phyloP scores from a whole-genome alignment of 2,888 invertebrate species.

The Neoascia interrupta region DNA sequence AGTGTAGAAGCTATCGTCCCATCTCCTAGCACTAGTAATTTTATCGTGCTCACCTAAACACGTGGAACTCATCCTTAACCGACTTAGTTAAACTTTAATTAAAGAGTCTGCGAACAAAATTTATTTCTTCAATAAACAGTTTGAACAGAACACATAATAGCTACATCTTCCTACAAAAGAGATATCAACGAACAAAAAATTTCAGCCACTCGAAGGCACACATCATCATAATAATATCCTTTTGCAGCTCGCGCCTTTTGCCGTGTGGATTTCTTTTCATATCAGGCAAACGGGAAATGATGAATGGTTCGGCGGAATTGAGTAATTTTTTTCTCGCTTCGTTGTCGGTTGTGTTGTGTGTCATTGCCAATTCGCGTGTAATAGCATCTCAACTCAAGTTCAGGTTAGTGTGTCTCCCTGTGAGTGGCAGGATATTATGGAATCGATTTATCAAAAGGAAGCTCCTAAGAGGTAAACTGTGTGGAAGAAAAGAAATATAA shows the following conservation, averaged over 20 bases:
- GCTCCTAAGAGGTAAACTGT: not conserved
- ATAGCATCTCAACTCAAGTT: slow-evolving; percentile 6
- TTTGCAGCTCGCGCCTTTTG: not conserved
- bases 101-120: slow-evolving; percentile 15
- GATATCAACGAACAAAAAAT: slow-evolving; percentile 3
- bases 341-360: slow-evolving; percentile 8
- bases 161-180: too few relatives aligned
- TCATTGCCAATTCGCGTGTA: slow-evolving; percentile 20
- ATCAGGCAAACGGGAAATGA: slow-evolving; percentile 9
- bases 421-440: slow-evolving; percentile 10
- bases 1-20: too few relatives aligned
- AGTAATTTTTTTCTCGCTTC: not conserved
- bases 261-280: not conserved
- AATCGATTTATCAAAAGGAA: slow-evolving; percentile 17
- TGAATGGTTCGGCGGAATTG: slow-evolving; percentile 15
- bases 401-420: not conserved
- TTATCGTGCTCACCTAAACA: not conserved
- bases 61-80: slow-evolving; percentile 12
- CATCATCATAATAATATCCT: not conserved
- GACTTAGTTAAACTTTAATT: slow-evolving; percentile 37
- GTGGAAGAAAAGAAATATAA: not conserved
- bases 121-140: slow-evolving; percentile 29
- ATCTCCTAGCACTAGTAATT: too few relatives aligned
- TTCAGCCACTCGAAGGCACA: slow-evolving; percentile 1
- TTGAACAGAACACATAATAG: too few relatives aligned